These are phyloP conservation scores for Macaria notata DNA, from an alignment of 2,888 invertebrate species.

Conservation along the genomic window DNA sequence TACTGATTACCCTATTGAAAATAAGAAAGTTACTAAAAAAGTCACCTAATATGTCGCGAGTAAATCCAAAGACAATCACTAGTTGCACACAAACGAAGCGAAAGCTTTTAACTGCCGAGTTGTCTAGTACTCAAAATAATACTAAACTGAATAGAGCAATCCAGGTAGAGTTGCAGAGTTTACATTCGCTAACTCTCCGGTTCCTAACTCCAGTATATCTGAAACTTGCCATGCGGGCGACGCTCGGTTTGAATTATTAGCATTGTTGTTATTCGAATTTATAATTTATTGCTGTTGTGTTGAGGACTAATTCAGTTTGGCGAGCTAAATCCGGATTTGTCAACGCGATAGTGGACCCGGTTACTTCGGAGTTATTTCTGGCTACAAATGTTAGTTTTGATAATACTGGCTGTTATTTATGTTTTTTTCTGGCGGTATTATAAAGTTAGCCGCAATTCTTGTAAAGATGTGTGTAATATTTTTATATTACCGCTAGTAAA, in stretches of 20 bases:
- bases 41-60: neutral
- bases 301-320: slow-evolving; percentile 11
- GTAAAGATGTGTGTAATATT: too few relatives aligned
- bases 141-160: too few relatives aligned
- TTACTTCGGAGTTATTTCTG: too few relatives aligned
- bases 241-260: slow-evolving; percentile 7
- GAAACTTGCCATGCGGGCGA: slow-evolving; percentile 6
- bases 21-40: neutral
- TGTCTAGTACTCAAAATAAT: too few relatives aligned
- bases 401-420: too few relatives aligned
- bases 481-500: too few relatives aligned
- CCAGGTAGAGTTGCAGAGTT: neutral
- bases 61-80: too few relatives aligned
- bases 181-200: neutral
- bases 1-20: neutral
- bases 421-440: too few relatives aligned
- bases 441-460: too few relatives aligned
- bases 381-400: too few relatives aligned
- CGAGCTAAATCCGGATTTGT: slow-evolving; percentile 7
- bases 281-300: slow-evolving; percentile 32
- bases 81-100: too few relatives aligned
- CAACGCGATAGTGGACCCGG: slow-evolving; percentile 6
- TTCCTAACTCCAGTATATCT: neutral
- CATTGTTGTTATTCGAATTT: slow-evolving; percentile 27
- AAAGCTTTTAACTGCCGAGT: too few relatives aligned